Conservation (phyloP, 2,113 vertebrate species). For the Oreochromis tanganicae region DNA sequence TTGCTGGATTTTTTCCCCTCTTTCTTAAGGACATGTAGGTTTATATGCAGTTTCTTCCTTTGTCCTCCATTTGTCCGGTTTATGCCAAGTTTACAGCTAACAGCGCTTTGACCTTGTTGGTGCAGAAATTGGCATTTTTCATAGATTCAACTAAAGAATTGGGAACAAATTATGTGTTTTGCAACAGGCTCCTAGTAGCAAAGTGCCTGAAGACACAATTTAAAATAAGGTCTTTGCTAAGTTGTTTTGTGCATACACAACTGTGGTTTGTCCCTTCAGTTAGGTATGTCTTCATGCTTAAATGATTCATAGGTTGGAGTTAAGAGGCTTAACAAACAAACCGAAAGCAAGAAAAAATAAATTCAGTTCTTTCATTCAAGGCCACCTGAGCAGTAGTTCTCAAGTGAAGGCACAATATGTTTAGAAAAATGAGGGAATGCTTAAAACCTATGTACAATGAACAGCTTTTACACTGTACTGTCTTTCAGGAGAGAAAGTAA, state of each 20-base stretch:
- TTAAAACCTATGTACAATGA: neutral
- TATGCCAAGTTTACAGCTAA: neutral
- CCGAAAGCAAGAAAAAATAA: neutral
- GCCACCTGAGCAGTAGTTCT: neutral
- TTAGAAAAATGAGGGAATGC: accelerated
- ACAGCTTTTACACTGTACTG: neutral
- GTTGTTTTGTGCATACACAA: neutral
- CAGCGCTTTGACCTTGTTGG: neutral
- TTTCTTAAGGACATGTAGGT: neutral
- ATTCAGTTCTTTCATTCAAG: neutral
- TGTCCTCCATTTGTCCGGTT: neutral
- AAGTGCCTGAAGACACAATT: neutral
- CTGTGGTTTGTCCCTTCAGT: neutral
- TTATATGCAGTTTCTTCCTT: neutral
- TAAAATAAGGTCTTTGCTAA: neutral
- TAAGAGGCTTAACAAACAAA: neutral
- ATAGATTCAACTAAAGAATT: neutral
- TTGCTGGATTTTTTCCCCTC: neutral
- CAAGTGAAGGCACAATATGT: neutral
- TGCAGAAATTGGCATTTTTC: neutral
- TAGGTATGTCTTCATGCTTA: neutral
- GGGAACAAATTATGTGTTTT: neutral
- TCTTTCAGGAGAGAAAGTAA: neutral
- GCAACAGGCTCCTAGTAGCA: neutral
- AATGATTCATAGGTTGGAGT: neutral